These are phyloP conservation scores for Sepioteuthis lessoniana DNA, from an alignment of 2,888 invertebrate genomes.

Conservation along the genomic window DNA sequence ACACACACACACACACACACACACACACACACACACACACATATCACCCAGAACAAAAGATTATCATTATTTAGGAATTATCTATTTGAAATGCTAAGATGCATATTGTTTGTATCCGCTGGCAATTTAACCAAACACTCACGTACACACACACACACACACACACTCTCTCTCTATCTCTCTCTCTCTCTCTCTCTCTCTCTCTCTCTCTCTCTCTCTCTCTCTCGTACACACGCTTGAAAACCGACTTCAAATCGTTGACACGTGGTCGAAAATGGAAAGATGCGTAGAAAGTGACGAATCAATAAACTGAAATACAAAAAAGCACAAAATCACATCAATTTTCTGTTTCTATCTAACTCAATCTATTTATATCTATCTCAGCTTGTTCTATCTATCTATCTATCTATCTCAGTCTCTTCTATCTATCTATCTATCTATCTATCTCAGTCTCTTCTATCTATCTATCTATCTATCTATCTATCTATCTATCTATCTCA, in stretches of 20 bases:
- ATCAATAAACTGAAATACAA: too few species aligned
- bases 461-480: too few species aligned
- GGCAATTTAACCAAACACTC: neutral
- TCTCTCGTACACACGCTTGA: neutral
- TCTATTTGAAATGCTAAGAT: neutral
- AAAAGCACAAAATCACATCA: too few species aligned
- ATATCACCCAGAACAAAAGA: too few species aligned
- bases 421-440: neutral
- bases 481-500: too few species aligned
- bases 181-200: constrained; percentile 38
- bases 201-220: constrained; percentile 23
- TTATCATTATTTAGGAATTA: too few species aligned
- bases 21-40: neutral
- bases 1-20: neutral
- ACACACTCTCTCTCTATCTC: too few species aligned
- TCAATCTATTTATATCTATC: neutral
- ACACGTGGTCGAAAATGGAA: too few species aligned
- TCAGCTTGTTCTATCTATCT: neutral
- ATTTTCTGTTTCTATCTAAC: neutral
- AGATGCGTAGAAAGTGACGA: too few species aligned
- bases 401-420: neutral
- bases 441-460: neutral
- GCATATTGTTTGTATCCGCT: too few species aligned
- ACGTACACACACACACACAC: too few species aligned
- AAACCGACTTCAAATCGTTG: too few species aligned